Evolutionary conservation across 2,888 invertebrate species (phyloP), one percentile per base, ranked within the genome.

Genomic region (Agriopis marginaria): DNA sequence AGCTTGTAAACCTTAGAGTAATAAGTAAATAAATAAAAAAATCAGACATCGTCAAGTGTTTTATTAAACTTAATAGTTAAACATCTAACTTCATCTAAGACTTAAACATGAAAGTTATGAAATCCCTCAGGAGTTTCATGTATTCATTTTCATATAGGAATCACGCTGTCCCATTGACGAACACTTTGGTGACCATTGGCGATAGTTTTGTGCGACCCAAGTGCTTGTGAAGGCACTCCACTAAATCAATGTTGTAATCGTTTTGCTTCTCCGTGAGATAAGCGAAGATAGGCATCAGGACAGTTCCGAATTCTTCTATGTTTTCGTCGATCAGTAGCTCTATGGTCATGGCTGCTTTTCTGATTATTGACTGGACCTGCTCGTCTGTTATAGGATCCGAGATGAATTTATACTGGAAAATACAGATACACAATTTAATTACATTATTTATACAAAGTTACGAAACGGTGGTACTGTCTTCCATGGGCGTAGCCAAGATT

Each of bases 381-480:
- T 63, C 73, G 56, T 89, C 82, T 9, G 80, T 79, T 7, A 91
- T 64, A 0, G 89, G 88, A 66, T 86, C 86, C 60, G 79, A 83
- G 49, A 93, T 77, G 76, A 83, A 91, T 79, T 91, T 89, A 71
- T 87, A 89, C 93, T 94, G 89, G 64, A 91, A 92, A 54, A 12
- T 10, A 54, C 7, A 61, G 9, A 45, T 9, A 55, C n/a, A n/a
- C 2, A 39, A n/a, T 54, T n/a, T n/a, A 50, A 17, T 49, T 23
- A 23, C 17, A 23, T 23, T 49, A 14, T 49, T 49, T 49, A 49
- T 14, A 49, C 2, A 23, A 23, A 23, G 17, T 23, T 23, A 23
- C 12, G 12, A 10, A 45, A 11, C 32, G 1, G 32, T 32, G 32
- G 32, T 32, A 32, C 32, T 32, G 32, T 32, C 32, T 32, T 32